A percentile compares a stretch with the other conserved stretches of the same genome.
Evolutionary conservation across 1,140 invertebrate species (phyloP).

Genomic region (Calephelis virginiensis): DNA sequence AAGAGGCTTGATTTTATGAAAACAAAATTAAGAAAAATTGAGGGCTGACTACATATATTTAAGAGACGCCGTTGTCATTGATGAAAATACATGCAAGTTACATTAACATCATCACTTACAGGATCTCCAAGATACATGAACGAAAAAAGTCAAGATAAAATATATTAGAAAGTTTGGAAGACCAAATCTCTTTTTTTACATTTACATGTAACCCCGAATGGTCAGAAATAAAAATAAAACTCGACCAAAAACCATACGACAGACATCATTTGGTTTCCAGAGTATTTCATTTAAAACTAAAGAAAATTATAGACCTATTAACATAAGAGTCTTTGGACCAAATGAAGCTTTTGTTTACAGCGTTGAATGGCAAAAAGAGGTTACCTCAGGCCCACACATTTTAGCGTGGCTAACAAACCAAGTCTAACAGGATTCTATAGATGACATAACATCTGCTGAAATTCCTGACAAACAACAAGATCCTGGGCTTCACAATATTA

Average conservation of each 20-base stretch:
- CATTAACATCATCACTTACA: conserved; percentile 22
- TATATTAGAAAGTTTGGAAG: conserved; percentile 29
- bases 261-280: conserved; percentile 52
- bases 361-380: neutral
- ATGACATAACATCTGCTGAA: conserved; percentile 24
- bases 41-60: conserved; percentile 36
- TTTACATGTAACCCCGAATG: conserved; percentile 25
- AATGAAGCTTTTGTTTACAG: conserved; percentile 56
- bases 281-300: conserved; percentile 74
- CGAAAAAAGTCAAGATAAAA: conserved; percentile 24
- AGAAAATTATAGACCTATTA: conserved; percentile 67
- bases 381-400: conserved; percentile 16
- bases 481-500: conserved; percentile 17
- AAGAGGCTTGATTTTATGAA: conserved; percentile 36
- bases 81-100: conserved; percentile 29
- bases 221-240: conserved; percentile 16
- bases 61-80: conserved; percentile 34
- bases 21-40: conserved; percentile 36
- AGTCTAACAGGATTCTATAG: conserved; percentile 19
- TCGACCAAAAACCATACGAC: conserved; percentile 29
- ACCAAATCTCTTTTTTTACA: conserved; percentile 32
- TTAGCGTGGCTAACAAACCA: conserved; percentile 16
- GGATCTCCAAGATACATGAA: conserved; percentile 21
- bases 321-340: conserved; percentile 52
- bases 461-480: conserved; percentile 20